phyloP scores from a whole-genome alignment of 2,113 vertebrate genomes.

The Archocentrus centrarchus region DNA sequence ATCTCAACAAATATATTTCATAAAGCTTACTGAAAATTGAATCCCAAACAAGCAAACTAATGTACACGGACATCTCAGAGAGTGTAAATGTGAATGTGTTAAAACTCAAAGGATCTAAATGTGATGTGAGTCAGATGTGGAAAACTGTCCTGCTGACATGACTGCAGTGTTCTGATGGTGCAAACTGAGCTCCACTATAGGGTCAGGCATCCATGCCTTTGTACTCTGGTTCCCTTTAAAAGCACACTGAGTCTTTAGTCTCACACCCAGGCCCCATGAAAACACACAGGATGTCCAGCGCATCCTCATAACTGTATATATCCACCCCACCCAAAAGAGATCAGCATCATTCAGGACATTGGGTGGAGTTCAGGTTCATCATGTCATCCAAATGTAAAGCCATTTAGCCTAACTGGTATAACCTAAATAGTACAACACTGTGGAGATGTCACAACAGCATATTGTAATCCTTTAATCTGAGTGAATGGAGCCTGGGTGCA shows the following conservation, averaged over 20 bases:
- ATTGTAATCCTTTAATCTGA: background rate
- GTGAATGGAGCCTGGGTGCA: slow-evolving; percentile 59
- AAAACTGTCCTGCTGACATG: slow-evolving; percentile 14
- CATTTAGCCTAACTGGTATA: slow-evolving; percentile 3
- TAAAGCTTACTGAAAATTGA: background rate
- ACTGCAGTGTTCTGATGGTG: slow-evolving; percentile 9
- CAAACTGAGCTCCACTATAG: slow-evolving; percentile 42
- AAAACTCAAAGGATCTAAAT: background rate
- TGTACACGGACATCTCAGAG: background rate
- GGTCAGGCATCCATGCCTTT: slow-evolving; percentile 41
- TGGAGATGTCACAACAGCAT: slow-evolving; percentile 5
- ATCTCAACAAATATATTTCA: background rate
- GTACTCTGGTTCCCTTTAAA: slow-evolving; percentile 78
- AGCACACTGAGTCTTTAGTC: slow-evolving; percentile 32
- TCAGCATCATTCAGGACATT: background rate
- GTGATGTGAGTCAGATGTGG: slow-evolving; percentile 4
- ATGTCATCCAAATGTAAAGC: background rate
- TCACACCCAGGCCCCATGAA: slow-evolving; percentile 55
- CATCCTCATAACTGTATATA: background rate
- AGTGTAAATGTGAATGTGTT: background rate
- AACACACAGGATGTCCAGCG: background rate
- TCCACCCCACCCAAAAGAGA: background rate
- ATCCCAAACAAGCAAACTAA: background rate
- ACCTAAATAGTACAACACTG: background rate
- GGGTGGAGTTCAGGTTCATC: slow-evolving; percentile 1